These are phyloP conservation scores for Hydrocynus forskahlii DNA, from an alignment of 2,797 vertebrate genomes.

Conservation along the genomic window DNA sequence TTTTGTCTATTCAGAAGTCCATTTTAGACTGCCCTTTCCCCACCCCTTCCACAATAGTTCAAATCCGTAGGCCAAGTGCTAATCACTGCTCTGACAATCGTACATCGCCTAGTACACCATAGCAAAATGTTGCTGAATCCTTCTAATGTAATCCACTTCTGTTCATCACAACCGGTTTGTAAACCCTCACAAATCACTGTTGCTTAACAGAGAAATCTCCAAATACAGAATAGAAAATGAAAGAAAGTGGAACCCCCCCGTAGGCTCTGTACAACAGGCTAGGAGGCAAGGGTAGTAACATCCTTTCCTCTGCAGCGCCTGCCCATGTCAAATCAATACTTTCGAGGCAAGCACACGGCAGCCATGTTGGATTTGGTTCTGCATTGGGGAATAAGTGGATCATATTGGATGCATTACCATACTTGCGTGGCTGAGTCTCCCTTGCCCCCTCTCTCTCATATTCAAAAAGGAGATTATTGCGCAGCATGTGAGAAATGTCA, in stretches of 20 bases:
- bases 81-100: constrained; percentile 38
- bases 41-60: neutral
- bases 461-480: constrained; percentile 66
- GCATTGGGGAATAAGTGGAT: constrained; percentile 64
- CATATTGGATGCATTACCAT: constrained; percentile 63
- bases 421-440: constrained; percentile 56
- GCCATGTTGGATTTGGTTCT: constrained; percentile 63
- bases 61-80: constrained; percentile 14
- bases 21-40: no score
- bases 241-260: neutral
- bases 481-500: constrained; percentile 63
- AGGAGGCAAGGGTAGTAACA: constrained; percentile 43
- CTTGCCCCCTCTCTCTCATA: constrained; percentile 48
- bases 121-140: constrained; percentile 64
- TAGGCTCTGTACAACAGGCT: constrained; percentile 29
- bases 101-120: constrained; percentile 15
- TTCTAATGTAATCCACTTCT: constrained; percentile 64
- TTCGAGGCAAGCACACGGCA: constrained; percentile 54
- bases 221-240: constrained; percentile 33
- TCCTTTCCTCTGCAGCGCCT: constrained; percentile 26
- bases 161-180: constrained; percentile 75
- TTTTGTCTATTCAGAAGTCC: no score
- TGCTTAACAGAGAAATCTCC: constrained; percentile 57
- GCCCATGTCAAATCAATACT: constrained; percentile 64
- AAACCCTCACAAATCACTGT: constrained; percentile 71